phyloP scores from a whole-genome alignment of 2,113 vertebrate species.

The Macaca nemestrina region DNA sequence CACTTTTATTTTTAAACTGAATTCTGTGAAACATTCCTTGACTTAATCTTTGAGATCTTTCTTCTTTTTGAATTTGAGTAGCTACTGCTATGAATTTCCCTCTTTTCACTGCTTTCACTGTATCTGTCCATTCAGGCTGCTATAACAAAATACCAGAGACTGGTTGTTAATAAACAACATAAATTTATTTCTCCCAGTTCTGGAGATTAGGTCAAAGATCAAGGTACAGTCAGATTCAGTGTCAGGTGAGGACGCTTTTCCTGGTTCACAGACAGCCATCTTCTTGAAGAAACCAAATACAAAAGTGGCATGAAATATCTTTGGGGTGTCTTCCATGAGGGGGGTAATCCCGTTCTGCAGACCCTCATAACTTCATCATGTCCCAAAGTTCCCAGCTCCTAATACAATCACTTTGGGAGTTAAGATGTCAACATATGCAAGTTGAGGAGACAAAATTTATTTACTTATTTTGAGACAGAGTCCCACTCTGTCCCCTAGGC shows the following conservation, averaged over 20 bases:
- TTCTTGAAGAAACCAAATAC: too few relatives aligned
- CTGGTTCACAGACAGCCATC: too few relatives aligned
- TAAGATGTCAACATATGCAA: background rate
- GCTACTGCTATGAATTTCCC: background rate
- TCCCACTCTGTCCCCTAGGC: too few relatives aligned
- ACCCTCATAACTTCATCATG: background rate
- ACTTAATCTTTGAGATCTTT: background rate
- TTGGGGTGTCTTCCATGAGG: background rate
- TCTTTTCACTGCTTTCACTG: background rate
- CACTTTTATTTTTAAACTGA: background rate
- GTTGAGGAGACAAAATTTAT: background rate
- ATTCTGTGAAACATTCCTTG: background rate
- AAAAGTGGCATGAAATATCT: background rate
- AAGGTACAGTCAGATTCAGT: background rate
- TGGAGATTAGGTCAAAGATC: background rate
- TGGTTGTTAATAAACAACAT: background rate
- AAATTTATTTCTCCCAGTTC: background rate
- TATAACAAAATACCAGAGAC: background rate
- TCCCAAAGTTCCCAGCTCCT: background rate
- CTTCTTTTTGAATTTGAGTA: background rate
- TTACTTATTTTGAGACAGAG: too few relatives aligned
- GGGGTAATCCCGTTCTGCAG: background rate
- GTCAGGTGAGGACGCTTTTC: background rate
- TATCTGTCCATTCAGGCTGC: background rate
- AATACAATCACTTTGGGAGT: background rate